Evolutionary conservation across 2,113 vertebrate species (phyloP).

Genomic region (Tichodroma muraria): DNA sequence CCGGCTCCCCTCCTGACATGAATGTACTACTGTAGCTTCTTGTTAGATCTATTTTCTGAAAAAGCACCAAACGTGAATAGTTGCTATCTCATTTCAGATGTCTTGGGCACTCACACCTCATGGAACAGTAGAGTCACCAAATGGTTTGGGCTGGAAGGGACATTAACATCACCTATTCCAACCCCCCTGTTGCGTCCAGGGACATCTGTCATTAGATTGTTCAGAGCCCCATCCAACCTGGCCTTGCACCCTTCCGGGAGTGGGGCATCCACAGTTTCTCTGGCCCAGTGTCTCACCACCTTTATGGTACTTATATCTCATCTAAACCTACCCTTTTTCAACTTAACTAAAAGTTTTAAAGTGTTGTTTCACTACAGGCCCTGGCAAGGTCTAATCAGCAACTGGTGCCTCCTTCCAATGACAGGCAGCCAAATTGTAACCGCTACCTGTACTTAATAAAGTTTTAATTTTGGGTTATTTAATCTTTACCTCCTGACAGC

Average conservation of each 20-base stretch:
- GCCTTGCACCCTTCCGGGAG: not conserved
- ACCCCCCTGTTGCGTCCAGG: not conserved
- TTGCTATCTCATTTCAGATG: not conserved
- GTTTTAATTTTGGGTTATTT: not conserved
- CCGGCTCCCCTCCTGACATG: not conserved
- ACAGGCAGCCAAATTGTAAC: not conserved
- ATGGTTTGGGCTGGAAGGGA: not conserved
- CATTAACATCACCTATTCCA: not conserved
- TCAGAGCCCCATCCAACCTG: not conserved
- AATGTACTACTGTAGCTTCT: not conserved
- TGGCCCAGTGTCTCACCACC: not conserved
- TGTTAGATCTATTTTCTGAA: not conserved
- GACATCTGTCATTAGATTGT: not conserved
- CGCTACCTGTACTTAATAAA: not conserved
- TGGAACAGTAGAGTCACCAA: not conserved
- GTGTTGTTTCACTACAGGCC: not conserved
- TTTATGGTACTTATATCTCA: not conserved
- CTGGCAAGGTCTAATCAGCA: not conserved
- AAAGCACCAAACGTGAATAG: not conserved
- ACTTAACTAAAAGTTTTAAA: not conserved
- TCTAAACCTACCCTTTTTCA: not conserved
- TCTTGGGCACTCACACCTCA: not conserved
- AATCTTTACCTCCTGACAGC: not conserved
- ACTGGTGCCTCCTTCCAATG: not conserved
- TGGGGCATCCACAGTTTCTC: not conserved